Base-by-base conservation (phyloP, 92 coral and sea anemone genomes). In the Paramuricea clavata region DNA sequence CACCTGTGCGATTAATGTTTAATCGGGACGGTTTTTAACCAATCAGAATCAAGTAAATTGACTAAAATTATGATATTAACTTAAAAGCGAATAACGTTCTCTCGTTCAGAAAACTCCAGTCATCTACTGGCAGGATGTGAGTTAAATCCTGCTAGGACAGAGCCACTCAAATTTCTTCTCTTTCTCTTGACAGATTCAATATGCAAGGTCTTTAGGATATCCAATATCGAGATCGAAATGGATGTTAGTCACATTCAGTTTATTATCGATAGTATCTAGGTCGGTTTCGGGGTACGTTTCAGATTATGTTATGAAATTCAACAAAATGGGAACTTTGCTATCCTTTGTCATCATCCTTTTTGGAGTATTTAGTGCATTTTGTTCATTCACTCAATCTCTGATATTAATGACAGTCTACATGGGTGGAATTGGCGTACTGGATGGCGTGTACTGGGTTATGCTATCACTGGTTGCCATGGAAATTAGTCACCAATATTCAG, bases 141-240 rank as follows among this genome's bases (percentile, higher is more conserved):
- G n/a, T n/a, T n/a, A n/a, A n/a, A n/a, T n/a, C n/a, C n/a, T n/a
- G n/a, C n/a, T n/a, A n/a, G n/a, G n/a, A n/a, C n/a, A n/a, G n/a
- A n/a, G n/a, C n/a, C n/a, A n/a, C n/a, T n/a, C n/a, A n/a, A n/a
- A n/a, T n/a, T n/a, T n/a, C n/a, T n/a, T n/a, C n/a, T 47, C 13
- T 47, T 47, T 47, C 54, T n/a, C 27, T 32, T 13, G 35, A 0
- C 23, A 72, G 78, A 15, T 42, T 19, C 39, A 19, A 49, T 13
- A 72, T n/a, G 52, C 78, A 5, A 72, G 13, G 36, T 13, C 50
- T 1, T 17, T 72, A 31, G 78, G 78, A 4, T 42, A 72, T 72
- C 78, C 78, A 35, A 21, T 72, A 2, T 72, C 78, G 3, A 39
- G 36, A 42, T 16, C 78, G 6, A 72, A 72, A 42, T 72, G 78